Evolutionary conservation across 2,113 vertebrate species (phyloP), one percentile per base, ranked within the genome.

Genomic region (Chroicocephalus ridibundus): DNA sequence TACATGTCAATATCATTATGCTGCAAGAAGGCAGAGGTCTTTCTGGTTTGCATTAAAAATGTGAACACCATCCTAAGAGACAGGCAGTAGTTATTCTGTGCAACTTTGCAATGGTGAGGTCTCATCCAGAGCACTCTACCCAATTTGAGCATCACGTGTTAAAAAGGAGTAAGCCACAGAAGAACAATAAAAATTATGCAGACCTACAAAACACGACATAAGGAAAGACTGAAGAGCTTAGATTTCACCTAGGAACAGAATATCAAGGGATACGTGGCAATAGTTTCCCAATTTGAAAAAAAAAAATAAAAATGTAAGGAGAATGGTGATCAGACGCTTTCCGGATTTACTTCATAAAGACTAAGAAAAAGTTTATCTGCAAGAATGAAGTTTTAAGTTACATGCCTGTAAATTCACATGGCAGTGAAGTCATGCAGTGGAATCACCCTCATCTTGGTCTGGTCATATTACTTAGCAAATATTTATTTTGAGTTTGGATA

Each of bases 381-480:
- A 79, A 60, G 69, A 93, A 82, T 25, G 6, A 65, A 57, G 55
- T 51, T 93, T 93, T 86, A 92, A 83, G 19, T 96, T 95, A 69
- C 61, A 11, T n/a, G 29, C 13, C 18, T 13, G 47, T 77, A 93
- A 88, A 76, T 65, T 66, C 62, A 71, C 9, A 52, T 8, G 44
- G 65, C 66, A 89, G 51, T 71, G 81, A 96, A 93, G 70, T 93
- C 51, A 71, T 82, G 52, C n/a, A 78, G 61, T 89, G 31, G 69
- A 96, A 91, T 75, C 62, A 79, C 34, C 36, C 40, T 92, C 70
- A 22, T 82, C 88, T 15, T 90, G 83, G 91, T 49, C 77, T 86
- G 61, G 69, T 92, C 70, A 69, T 71, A 82, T 83, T 79, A 96
- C 77, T 84, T 89, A 36, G 83, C 66, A 93, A 92, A 84, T 89